A percentile compares a stretch with the other conserved stretches of the same genome.
Evolutionary conservation across 1,140 invertebrate genomes (phyloP).

Genomic region (Ostrea edulis): DNA sequence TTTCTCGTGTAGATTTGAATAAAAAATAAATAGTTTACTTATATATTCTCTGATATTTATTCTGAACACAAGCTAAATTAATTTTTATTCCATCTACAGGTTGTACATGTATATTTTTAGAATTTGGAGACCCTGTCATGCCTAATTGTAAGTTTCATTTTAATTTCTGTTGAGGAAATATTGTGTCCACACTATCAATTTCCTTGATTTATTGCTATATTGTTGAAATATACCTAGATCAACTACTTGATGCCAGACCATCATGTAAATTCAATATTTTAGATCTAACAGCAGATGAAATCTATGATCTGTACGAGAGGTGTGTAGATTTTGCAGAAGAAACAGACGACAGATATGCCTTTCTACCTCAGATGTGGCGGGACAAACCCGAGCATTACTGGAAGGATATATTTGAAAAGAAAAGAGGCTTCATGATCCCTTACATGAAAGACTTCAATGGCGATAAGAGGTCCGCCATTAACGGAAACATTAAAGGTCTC

Average conservation of each 20-base stretch:
- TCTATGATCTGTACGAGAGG: background rate
- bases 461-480: conserved; percentile 50
- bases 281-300: background rate
- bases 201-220: background rate
- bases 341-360: background rate
- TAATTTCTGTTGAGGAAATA: background rate
- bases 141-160: background rate
- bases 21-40: too few species aligned
- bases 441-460: conserved; percentile 59
- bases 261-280: background rate
- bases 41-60: too few species aligned
- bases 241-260: background rate
- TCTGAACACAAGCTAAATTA: too few species aligned
- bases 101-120: too few species aligned
- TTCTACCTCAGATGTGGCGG: conserved; percentile 44
- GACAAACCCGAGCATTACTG: conserved; percentile 54
- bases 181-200: background rate
- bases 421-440: conserved; percentile 51
- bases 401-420: conserved; percentile 46
- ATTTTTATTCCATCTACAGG: too few species aligned
- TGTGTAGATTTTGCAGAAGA: conserved; percentile 28
- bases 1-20: too few species aligned
- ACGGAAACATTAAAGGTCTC: conserved; percentile 56
- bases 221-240: background rate
- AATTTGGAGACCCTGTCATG: background rate